Evolutionary conservation across 2,888 invertebrate genomes (phyloP).

Genomic region (Drosophila tanythrix): DNA sequence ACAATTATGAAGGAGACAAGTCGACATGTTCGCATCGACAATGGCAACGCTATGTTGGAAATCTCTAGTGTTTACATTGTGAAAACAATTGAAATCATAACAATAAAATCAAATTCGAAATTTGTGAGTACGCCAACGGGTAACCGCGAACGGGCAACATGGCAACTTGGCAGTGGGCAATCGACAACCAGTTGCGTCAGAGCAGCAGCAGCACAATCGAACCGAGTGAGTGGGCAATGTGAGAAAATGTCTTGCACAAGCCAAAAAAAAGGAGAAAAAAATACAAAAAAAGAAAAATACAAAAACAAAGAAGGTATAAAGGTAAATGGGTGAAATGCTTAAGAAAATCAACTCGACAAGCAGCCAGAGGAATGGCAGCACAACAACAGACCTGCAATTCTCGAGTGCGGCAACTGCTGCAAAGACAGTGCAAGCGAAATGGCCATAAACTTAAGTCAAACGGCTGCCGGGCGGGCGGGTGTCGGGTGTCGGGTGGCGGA

Average conservation of each 20-base stretch:
- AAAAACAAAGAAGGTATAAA: conserved; percentile 47
- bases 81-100: conserved; percentile 76
- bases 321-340: conserved; percentile 81
- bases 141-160: conserved; percentile 26
- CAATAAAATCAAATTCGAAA: conserved; percentile 76
- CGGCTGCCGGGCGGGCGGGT: conserved; percentile 34
- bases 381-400: conserved; percentile 40
- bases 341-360: conserved; percentile 77
- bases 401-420: conserved; percentile 50
- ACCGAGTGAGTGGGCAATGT: conserved; percentile 45
- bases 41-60: conserved; percentile 43
- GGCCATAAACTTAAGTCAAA: conserved; percentile 78
- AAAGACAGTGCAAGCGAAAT: conserved; percentile 78
- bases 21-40: conserved; percentile 46
- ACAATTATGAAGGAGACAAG: conserved; percentile 37
- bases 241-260: conserved; percentile 75
- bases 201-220: conserved; percentile 17
- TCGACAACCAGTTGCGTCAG: conserved; percentile 75
- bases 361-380: conserved; percentile 44
- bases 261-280: conserved; percentile 24
- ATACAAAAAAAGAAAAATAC: neutral
- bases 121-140: conserved; percentile 54
- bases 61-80: conserved; percentile 72
- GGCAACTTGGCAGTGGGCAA: conserved; percentile 55
- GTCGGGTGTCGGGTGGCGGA: neutral